Evolutionary conservation across 2,113 vertebrate species (phyloP), one percentile per base, ranked within the genome.

Genomic region (Orthochromis indermauri): DNA sequence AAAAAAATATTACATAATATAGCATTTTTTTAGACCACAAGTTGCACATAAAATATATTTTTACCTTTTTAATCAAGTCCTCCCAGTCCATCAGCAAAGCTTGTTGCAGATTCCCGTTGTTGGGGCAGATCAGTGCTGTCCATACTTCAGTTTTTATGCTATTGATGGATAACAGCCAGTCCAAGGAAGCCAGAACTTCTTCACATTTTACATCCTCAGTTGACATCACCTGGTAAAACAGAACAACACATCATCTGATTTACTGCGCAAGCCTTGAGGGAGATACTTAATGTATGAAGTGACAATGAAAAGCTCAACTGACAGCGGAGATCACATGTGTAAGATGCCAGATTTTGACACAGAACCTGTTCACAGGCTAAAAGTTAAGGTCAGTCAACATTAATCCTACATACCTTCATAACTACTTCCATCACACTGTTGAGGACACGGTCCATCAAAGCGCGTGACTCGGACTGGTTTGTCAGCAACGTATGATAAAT

Each of bases 51-150:
- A 49, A 31, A 19, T 21, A 19, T 47, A 78, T 19, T 51, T 80
- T 83, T 93, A 96, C 96, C 92, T 92, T 91, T 13, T 92, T 7
- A 45, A 90, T 26, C 86, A 96, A 24, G 21, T 92, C 93, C 42
- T 21, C 12, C 94, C 89, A 91, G 14, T 90, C 71, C 57, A 17
- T 37, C 26, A 89, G 19, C 16, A 96, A 45, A 3, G n/a, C 49
- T 9, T 93, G 14, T 21, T 89, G 19, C 1, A 95, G n/a, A 12
- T 9, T 1, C 2, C 93, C 83, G 12, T 4, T 53, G 84, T 95
- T 94, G 5, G 90, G 78, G 54, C 96, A 97, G 42, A 96, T 49
- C 3, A 91, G 2, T 31, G 89, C 59, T 28, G 40, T 84, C 94
- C 90, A 96, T 47, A 92, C 33, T 12, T 93, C 73, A 2, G 73